A percentile compares a stretch with the other conserved stretches of the same genome.
Conservation (phyloP, 2,113 vertebrate genomes). For the Coregonus clupeaformis region DNA sequence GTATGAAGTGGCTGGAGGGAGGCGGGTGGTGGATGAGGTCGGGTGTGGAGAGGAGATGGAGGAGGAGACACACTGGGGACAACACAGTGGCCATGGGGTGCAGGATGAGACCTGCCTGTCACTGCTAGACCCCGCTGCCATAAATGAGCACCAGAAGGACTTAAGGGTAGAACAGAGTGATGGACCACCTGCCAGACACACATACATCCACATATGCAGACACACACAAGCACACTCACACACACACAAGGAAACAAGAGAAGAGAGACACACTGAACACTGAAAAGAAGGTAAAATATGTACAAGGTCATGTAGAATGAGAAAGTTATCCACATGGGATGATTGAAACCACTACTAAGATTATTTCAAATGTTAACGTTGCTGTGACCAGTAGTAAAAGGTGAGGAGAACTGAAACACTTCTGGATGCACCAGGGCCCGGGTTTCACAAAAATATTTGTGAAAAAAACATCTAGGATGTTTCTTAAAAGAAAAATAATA, state of each 20-base stretch:
- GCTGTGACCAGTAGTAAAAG: slow-evolving; percentile 2
- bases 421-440: too few relatives aligned
- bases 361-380: slow-evolving; percentile 1
- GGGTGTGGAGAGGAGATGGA: slow-evolving; percentile 65
- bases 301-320: slow-evolving; percentile 20
- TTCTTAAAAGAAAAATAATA: too few relatives aligned
- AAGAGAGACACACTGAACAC: slow-evolving; percentile 79
- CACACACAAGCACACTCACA: neutral
- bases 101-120: slow-evolving; percentile 80
- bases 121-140: slow-evolving; percentile 74
- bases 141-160: slow-evolving; percentile 82
- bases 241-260: slow-evolving; percentile 21
- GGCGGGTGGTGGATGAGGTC: slow-evolving; percentile 48
- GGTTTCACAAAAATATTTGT: too few relatives aligned
- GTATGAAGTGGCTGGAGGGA: slow-evolving; percentile 36
- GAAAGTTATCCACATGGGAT: neutral
- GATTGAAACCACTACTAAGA: neutral
- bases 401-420: neutral
- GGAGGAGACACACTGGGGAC: slow-evolving; percentile 67
- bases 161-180: slow-evolving; percentile 86
- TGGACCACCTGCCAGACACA: slow-evolving; percentile 70
- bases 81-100: slow-evolving; percentile 74
- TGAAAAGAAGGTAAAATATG: slow-evolving; percentile 63
- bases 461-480: too few relatives aligned
- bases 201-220: slow-evolving; percentile 34